These are phyloP conservation scores for Hirtodrosophila cameraria DNA, from an alignment of 2,888 invertebrate genomes.

Conservation along the genomic window DNA sequence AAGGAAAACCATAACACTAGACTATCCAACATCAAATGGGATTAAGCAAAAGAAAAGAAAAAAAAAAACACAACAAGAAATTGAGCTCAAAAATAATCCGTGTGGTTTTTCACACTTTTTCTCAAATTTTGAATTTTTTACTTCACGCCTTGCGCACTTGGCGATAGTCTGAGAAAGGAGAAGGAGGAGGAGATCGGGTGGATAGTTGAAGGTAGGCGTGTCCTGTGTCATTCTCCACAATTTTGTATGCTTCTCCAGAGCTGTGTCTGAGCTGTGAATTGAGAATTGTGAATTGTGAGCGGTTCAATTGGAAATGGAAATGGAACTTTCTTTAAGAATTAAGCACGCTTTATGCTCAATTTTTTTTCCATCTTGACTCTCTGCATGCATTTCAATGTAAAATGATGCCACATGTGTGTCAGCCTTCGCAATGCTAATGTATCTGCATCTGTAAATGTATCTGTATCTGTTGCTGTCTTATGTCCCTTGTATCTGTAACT, in stretches of 20 bases:
- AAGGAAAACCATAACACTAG: slow-evolving; percentile 1
- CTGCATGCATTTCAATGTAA: slow-evolving; percentile 72
- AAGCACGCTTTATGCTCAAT: slow-evolving; percentile 79
- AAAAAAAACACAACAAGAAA: background rate
- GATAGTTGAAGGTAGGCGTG: slow-evolving; percentile 55
- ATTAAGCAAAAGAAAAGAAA: slow-evolving; percentile 23
- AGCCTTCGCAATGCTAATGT: slow-evolving; percentile 6
- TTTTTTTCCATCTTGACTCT: slow-evolving; percentile 48
- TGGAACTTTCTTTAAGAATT: slow-evolving; percentile 72
- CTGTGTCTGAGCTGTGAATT: too few relatives aligned
- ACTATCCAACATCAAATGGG: slow-evolving; percentile 34
- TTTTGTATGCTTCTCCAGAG: slow-evolving; percentile 74
- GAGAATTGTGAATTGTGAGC: slow-evolving; percentile 33
- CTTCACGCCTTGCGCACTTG: slow-evolving; percentile 67
- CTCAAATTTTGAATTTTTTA: slow-evolving; percentile 17
- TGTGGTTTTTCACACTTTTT: slow-evolving; percentile 75
- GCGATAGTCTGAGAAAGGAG: too few relatives aligned
- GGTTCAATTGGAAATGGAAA: slow-evolving; percentile 25
- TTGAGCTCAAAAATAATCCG: slow-evolving; percentile 33
- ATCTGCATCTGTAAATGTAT: slow-evolving; percentile 32
- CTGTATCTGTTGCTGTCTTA: slow-evolving; percentile 51
- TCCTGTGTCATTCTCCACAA: slow-evolving; percentile 72
- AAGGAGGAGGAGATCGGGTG: background rate
- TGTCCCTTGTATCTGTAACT: slow-evolving; percentile 50
- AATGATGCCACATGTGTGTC: slow-evolving; percentile 72